Evolutionary conservation across 2,888 invertebrate species (phyloP).

Genomic region (Syrphus vitripennis): DNA sequence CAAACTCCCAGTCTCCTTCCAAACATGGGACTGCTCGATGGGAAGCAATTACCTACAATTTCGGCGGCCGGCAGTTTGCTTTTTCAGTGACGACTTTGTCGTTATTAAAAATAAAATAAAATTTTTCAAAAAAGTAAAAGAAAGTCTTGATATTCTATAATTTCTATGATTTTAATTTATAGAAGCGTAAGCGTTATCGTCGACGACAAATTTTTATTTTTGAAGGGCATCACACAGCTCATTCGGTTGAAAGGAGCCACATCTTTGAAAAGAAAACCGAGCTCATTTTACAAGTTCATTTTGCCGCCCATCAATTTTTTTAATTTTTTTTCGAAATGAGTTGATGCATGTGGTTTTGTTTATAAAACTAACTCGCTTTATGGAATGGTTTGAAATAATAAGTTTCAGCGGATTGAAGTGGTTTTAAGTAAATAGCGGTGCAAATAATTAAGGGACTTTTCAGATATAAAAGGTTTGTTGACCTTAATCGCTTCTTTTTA

Average conservation of each 20-base stretch:
- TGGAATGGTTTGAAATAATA: background rate
- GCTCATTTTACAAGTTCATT: slow-evolving; percentile 54
- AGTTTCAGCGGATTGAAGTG: background rate
- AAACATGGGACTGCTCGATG: background rate
- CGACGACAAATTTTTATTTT: slow-evolving; percentile 50
- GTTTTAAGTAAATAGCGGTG: background rate
- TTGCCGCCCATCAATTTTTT: background rate
- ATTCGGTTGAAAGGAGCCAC: slow-evolving; percentile 24
- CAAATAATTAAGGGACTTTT: background rate
- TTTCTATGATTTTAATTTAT: slow-evolving; percentile 57
- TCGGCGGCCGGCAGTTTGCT: slow-evolving; percentile 3
- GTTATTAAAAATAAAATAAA: slow-evolving; percentile 35
- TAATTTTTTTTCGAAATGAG: background rate
- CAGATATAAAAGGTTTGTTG: background rate
- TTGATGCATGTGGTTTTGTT: slow-evolving; percentile 26
- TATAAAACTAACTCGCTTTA: background rate
- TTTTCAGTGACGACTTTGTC: slow-evolving; percentile 3
- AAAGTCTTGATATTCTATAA: slow-evolving; percentile 41
- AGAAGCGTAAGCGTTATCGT: slow-evolving; percentile 60
- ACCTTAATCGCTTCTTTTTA: slow-evolving; percentile 2
- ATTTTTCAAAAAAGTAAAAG: slow-evolving; percentile 6
- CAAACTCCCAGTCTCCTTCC: background rate
- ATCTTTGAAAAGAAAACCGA: slow-evolving; percentile 27
- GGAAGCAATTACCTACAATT: slow-evolving; percentile 24
- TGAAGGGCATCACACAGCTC: slow-evolving; percentile 56